Evolutionary conservation across 2,888 invertebrate species (phyloP).

Genomic region (Brassicogethes aeneus): DNA sequence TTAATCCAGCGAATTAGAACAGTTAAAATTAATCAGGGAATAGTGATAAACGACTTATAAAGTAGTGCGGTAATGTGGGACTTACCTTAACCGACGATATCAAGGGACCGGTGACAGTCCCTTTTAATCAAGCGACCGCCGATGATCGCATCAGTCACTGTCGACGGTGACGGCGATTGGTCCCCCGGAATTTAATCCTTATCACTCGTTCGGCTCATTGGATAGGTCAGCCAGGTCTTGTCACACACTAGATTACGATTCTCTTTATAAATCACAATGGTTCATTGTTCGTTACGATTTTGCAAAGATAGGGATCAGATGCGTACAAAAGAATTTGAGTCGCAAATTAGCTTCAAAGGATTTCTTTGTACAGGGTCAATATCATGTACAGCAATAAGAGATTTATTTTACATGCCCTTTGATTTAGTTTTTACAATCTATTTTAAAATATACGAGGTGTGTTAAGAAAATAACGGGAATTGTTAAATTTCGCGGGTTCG

Average conservation of each 20-base stretch:
- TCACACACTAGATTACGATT: constrained; percentile 33
- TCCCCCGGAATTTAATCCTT: constrained; percentile 34
- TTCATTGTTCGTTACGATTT: not conserved
- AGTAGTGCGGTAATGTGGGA: constrained; percentile 27
- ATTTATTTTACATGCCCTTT: too few species aligned
- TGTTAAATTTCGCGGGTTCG: too few species aligned
- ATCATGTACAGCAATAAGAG: too few species aligned
- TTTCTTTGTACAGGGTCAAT: too few species aligned
- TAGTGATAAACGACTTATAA: constrained; percentile 37
- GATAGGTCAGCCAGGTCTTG: constrained; percentile 36
- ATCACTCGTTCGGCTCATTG: constrained; percentile 37
- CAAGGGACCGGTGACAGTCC: constrained; percentile 30
- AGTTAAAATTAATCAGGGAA: constrained; percentile 31
- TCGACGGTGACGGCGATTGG: constrained; percentile 34
- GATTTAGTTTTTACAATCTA: too few species aligned
- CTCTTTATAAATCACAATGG: too few species aligned
- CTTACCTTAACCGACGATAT: constrained; percentile 17
- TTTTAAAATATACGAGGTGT: too few species aligned
- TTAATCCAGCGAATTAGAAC: constrained; percentile 4
- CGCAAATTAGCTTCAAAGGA: too few species aligned
- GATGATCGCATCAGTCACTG: constrained; percentile 40
- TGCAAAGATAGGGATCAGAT: too few species aligned
- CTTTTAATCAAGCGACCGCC: constrained; percentile 38
- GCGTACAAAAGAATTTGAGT: too few species aligned
- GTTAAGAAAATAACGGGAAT: too few species aligned